phyloP scores from a whole-genome alignment of 2,113 vertebrate species.

The Callaeas wilsoni region DNA sequence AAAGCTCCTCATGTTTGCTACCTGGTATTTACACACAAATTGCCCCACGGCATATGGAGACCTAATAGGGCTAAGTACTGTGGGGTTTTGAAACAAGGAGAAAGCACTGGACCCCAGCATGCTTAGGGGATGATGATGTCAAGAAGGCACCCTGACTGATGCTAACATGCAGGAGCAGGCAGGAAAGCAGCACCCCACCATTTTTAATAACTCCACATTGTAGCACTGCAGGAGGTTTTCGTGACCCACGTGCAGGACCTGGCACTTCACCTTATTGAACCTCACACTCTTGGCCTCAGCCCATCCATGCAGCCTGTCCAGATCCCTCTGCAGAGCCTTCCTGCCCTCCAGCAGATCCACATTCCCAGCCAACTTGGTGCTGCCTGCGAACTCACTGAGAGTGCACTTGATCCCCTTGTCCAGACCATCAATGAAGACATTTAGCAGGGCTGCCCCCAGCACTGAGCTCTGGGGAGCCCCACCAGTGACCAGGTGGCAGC shows the following conservation, averaged over 20 bases:
- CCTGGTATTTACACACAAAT: not conserved
- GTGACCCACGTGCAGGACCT: not conserved
- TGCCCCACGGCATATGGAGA: rapidly evolving
- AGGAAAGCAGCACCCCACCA: not conserved
- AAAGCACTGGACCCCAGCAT: not conserved
- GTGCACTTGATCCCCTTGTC: not conserved
- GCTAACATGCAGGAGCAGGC: not conserved
- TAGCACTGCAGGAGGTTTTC: not conserved
- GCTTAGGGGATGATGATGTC: not conserved
- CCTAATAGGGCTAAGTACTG: too few relatives aligned
- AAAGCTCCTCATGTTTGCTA: not conserved
- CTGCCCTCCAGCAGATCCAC: not conserved
- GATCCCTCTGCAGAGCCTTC: not conserved
- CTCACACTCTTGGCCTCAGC: not conserved
- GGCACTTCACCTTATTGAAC: not conserved
- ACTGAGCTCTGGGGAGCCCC: not conserved
- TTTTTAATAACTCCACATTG: not conserved
- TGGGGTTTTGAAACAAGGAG: rapidly evolving
- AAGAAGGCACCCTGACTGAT: not conserved
- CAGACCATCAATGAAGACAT: too few relatives aligned
- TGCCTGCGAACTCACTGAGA: not conserved
- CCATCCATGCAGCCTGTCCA: not conserved
- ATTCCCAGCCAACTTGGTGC: not conserved
- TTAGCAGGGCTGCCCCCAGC: not conserved
- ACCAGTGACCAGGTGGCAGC: not conserved